Evolutionary conservation across 1,140 invertebrate species (phyloP).

Genomic region (Adelges cooleyi): DNA sequence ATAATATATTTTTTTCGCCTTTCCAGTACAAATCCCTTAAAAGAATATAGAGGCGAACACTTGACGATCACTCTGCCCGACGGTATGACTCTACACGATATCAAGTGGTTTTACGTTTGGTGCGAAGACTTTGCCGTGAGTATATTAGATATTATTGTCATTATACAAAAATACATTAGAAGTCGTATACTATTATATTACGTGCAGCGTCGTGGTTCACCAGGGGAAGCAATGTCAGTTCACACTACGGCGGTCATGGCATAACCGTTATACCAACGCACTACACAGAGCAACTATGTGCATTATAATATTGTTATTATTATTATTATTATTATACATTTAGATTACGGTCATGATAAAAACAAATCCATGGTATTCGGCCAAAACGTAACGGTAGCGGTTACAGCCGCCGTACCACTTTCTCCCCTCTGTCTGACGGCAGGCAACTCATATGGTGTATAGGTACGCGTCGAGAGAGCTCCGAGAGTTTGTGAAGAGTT

Average conservation of each 20-base stretch:
- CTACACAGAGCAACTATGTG: not conserved
- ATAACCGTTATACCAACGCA: too few species aligned
- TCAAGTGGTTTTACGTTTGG: constrained; percentile 81
- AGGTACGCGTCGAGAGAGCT: not conserved
- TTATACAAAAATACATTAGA: too few species aligned
- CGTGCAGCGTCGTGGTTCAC: too few species aligned
- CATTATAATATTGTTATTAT: too few species aligned
- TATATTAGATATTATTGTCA: constrained; percentile 25
- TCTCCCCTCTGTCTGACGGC: not conserved
- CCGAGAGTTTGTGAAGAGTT: not conserved
- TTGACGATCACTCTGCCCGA: constrained; percentile 75
- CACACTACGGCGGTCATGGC: too few species aligned
- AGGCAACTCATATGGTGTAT: not conserved
- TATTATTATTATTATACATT: not conserved
- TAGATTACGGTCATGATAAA: constrained; percentile 1
- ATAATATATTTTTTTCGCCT: constrained; percentile 29
- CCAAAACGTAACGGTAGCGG: constrained; percentile 11
- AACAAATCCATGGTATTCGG: not conserved
- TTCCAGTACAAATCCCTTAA: constrained; percentile 52
- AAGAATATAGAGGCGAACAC: constrained; percentile 62
- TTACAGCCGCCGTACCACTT: not conserved
- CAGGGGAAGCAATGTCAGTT: too few species aligned
- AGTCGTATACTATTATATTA: too few species aligned
- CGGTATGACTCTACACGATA: constrained; percentile 65
- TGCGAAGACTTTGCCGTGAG: constrained; percentile 78